A percentile compares a stretch with the other conserved stretches of the same genome.
Conservation (phyloP, 2,113 vertebrate species). For the Brachyhypopomus occidentalis region DNA sequence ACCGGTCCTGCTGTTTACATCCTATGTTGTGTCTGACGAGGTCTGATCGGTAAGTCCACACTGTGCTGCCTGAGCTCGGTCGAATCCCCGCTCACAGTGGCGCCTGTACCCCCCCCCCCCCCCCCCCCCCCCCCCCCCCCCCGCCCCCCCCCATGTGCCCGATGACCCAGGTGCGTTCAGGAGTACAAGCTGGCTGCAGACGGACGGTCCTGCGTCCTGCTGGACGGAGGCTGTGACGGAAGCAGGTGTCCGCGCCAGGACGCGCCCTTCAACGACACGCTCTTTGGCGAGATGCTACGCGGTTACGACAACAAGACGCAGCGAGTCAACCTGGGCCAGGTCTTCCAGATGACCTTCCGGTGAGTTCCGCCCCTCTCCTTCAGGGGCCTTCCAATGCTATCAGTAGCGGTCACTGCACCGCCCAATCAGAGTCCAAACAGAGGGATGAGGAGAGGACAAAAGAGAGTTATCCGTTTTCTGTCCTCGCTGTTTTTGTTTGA, state of each 20-base stretch:
- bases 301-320: conserved; percentile 95
- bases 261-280: conserved; percentile 90
- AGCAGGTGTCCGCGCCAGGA: conserved; percentile 86
- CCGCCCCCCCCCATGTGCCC: conserved; percentile 1
- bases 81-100: conserved; percentile 4
- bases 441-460: too few species aligned
- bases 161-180: conserved; percentile 86
- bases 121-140: background rate
- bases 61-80: background rate
- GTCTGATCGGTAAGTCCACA: conserved; percentile 29
- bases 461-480: too few species aligned
- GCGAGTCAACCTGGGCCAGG: conserved; percentile 91
- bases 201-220: conserved; percentile 92
- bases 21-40: background rate
- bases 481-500: too few species aligned
- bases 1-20: background rate
- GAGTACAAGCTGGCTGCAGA: conserved; percentile 93
- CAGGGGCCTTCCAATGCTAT: too few species aligned
- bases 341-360: conserved; percentile 99
- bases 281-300: conserved; percentile 96
- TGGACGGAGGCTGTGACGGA: conserved; percentile 90
- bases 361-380: conserved; percentile 60
- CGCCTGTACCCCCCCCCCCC: background rate
- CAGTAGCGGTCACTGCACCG: too few species aligned
- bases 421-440: too few species aligned